Base-by-base conservation (phyloP, 2,888 invertebrate genomes). In the Perizoma affinitatum region DNA sequence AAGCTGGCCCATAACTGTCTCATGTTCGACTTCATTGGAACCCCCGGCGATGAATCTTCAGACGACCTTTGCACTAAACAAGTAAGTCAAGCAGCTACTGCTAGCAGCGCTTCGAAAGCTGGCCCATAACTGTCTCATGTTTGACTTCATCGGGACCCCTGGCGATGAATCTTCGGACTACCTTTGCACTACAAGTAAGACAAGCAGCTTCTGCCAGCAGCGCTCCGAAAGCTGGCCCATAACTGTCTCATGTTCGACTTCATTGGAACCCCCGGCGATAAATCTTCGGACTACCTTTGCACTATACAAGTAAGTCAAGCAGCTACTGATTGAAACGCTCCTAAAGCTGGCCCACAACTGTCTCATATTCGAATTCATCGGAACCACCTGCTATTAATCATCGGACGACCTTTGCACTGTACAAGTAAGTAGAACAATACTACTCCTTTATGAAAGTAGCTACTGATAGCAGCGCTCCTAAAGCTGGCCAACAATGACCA, bases 21-120 rank as follows among this genome's bases (percentile, higher is more conserved):
- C 68, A 98, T 97, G 2, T 99, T 98, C 88, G 99, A 99, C 92
- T 99, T 99, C 87, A 99, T 99, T 76, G 99, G 99, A 33, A 98
- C 98, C 35, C 97, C 98, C 0, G 97, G 96, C 6, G 99, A 99
- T 83, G 99, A 99, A 86, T 98, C 98, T 4, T 96, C 98, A 0
- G 99, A 99, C 83, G 99, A 99, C 84, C 94, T 99, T 69, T 97
- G 97, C 80, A 99, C 98, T 50, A 98, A 2, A 22, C 99, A 99
- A 93, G 94, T 94, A 42, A 42, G 47, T 47, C 9, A 7, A 97
- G 88, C 94, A 94, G 73, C 93, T 94, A 57, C 84, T 93, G 64
- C 82, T 93, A 4, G 96, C 96, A 6, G 97, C 98, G 71, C 93
- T 98, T 8, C 89, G 99, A 64, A 94, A 96, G 61, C 93, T 99